These are phyloP conservation scores for Eubasilissa splendida DNA, from an alignment of 2,888 invertebrate genomes.

Conservation along the genomic window DNA sequence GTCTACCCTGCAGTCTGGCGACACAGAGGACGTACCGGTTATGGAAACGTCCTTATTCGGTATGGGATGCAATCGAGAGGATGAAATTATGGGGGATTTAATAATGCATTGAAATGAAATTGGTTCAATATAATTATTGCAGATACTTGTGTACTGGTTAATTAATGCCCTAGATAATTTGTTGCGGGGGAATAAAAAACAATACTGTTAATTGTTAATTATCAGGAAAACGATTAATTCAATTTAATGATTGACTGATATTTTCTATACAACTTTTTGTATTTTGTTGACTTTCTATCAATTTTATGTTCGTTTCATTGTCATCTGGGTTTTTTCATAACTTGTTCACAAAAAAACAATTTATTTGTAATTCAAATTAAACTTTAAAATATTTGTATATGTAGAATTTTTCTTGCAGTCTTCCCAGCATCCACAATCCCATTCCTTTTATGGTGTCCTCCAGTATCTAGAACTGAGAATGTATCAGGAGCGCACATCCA, in stretches of 20 bases:
- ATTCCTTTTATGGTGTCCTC: conserved; percentile 11
- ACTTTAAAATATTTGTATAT: too few species aligned
- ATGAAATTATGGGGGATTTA: conserved; percentile 1
- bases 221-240: too few species aligned
- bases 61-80: conserved; percentile 14
- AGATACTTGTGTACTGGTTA: background rate
- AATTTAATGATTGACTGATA: too few species aligned
- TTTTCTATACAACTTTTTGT: too few species aligned
- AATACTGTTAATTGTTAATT: too few species aligned
- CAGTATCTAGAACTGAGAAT: background rate
- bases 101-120: conserved; percentile 28
- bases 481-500: conserved; percentile 9
- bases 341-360: too few species aligned
- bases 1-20: background rate
- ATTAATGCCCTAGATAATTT: background rate
- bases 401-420: too few species aligned
- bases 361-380: too few species aligned
- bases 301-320: too few species aligned
- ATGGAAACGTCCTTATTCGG: conserved; percentile 11
- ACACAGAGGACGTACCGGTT: background rate
- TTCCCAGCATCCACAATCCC: background rate
- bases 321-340: too few species aligned
- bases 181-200: too few species aligned
- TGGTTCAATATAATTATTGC: conserved; percentile 1
- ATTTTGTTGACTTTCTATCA: too few species aligned